These are phyloP conservation scores for Macroglossus sobrinus DNA, from an alignment of 2,113 vertebrate species.

Conservation along the genomic window DNA sequence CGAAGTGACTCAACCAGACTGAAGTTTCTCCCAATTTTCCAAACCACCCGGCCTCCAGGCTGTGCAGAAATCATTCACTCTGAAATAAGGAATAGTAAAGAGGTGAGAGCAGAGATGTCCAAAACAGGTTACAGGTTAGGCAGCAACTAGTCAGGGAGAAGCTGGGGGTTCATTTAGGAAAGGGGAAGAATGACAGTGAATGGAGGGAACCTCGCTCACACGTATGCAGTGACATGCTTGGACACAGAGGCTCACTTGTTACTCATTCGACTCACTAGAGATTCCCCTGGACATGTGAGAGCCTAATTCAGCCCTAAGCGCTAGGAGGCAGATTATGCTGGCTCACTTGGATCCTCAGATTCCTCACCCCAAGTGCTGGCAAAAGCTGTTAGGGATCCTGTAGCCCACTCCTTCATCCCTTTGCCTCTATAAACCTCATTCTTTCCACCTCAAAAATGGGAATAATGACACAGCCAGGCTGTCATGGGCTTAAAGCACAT, in stretches of 20 bases:
- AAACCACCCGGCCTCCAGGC: not conserved
- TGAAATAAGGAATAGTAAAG: not conserved
- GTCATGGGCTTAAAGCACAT: not conserved
- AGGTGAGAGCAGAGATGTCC: not conserved
- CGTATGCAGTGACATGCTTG: not conserved
- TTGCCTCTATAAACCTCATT: not conserved
- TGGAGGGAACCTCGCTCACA: not conserved
- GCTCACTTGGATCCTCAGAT: not conserved
- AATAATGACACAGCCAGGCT: not conserved
- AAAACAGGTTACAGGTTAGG: not conserved
- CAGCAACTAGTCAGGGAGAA: not conserved
- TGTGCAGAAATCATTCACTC: not conserved
- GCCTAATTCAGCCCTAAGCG: not conserved
- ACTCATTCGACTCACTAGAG: not conserved
- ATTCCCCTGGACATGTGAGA: not conserved
- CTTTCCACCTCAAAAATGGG: not conserved
- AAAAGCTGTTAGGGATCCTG: not conserved
- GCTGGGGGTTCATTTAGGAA: not conserved
- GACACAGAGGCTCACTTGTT: not conserved
- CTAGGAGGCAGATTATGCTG: not conserved
- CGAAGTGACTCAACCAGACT: not conserved
- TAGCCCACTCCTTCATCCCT: not conserved
- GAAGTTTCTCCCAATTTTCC: not conserved
- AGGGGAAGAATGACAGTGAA: accelerated
- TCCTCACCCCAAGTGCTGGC: not conserved